These are phyloP conservation scores for Netelia inedita DNA, from an alignment of 2,888 invertebrate genomes.

Conservation along the genomic window DNA sequence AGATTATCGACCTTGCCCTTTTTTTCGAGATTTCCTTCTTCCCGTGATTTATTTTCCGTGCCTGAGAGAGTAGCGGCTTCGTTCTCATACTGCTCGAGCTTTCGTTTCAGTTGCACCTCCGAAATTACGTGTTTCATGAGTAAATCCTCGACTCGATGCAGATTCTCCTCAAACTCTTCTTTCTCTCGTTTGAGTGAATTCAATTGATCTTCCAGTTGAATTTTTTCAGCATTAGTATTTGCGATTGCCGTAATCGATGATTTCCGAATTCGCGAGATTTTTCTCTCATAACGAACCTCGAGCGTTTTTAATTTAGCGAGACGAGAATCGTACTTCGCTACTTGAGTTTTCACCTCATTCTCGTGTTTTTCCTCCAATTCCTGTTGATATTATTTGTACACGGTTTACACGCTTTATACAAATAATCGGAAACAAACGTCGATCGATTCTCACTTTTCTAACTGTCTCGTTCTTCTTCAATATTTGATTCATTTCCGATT, in stretches of 20 bases:
- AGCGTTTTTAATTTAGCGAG: constrained; percentile 54
- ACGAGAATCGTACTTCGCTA: constrained; percentile 60
- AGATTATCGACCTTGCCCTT: constrained; percentile 48
- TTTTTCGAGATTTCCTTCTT: constrained; percentile 46
- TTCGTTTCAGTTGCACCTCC: constrained; percentile 56
- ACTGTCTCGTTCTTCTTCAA: constrained; percentile 26
- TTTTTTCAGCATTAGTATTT: constrained; percentile 24
- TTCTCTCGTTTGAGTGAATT: constrained; percentile 52
- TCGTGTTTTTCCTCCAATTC: constrained; percentile 55
- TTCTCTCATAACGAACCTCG: constrained; percentile 42
- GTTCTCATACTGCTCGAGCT: constrained; percentile 46
- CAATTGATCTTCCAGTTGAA: constrained; percentile 43
- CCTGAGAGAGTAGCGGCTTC: constrained; percentile 21
- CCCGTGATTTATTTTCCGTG: constrained; percentile 44
- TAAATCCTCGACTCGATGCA: constrained; percentile 60
- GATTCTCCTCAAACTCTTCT: constrained; percentile 40
- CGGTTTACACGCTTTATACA: neutral
- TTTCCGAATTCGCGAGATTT: constrained; percentile 43
- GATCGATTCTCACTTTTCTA: constrained; percentile 25
- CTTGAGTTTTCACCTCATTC: constrained; percentile 37
- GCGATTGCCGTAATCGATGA: constrained; percentile 27
- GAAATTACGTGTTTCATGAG: constrained; percentile 46
- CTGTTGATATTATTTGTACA: constrained; percentile 9
- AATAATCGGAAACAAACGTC: neutral
- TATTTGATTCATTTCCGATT: constrained; percentile 33